phyloP scores from a whole-genome alignment of 2,888 invertebrate species.

The Machimus rusticus region DNA sequence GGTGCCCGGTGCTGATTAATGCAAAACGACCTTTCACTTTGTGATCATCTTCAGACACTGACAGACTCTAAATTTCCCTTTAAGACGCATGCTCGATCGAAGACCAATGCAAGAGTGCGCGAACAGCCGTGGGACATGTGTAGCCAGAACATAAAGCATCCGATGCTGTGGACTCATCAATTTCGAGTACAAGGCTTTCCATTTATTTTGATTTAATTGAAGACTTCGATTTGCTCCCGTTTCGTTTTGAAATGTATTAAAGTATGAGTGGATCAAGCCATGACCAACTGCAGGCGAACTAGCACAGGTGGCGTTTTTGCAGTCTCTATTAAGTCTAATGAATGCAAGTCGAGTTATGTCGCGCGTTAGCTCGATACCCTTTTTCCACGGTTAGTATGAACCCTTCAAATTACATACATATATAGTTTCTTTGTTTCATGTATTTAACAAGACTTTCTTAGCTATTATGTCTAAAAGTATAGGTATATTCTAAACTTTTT shows the following conservation, averaged over 20 bases:
- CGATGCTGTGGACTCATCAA: neutral
- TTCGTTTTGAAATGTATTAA: neutral
- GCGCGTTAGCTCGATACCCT: neutral
- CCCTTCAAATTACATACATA: neutral
- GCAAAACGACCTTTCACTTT: constrained; percentile 38
- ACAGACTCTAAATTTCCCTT: constrained; percentile 31
- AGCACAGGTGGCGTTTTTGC: neutral
- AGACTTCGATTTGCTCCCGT: neutral
- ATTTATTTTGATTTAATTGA: constrained; percentile 28
- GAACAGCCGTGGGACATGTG: neutral
- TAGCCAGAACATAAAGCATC: neutral
- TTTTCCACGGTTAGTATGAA: neutral
- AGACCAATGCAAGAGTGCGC: neutral
- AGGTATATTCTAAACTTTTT: no score
- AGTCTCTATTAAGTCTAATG: neutral
- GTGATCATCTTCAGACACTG: constrained; percentile 14
- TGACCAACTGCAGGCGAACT: neutral
- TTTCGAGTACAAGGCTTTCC: constrained; percentile 26
- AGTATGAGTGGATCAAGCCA: neutral
- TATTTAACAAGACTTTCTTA: neutral
- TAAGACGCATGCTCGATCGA: neutral
- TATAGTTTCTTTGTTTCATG: neutral
- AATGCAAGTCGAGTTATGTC: neutral
- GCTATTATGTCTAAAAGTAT: neutral
- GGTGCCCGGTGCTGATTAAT: constrained; percentile 11